These are phyloP conservation scores for Brachyhypopomus gauderio DNA, from an alignment of 2,113 vertebrate genomes.

Conservation along the genomic window DNA sequence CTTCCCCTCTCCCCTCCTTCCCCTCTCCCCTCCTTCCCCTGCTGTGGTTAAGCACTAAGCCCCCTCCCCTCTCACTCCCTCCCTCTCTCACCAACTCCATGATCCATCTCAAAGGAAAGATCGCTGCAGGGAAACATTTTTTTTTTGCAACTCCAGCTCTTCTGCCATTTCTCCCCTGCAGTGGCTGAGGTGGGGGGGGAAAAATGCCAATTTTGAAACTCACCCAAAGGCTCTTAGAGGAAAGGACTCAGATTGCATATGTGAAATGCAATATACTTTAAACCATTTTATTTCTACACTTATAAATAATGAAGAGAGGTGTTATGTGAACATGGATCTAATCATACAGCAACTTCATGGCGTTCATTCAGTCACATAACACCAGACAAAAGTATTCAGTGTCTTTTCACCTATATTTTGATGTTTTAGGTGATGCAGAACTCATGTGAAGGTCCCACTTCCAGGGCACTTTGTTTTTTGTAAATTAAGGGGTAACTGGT, in stretches of 20 bases:
- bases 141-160: conserved; percentile 64
- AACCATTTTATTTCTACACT: background rate
- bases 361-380: too few species aligned
- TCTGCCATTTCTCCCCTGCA: conserved; percentile 54
- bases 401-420: too few species aligned
- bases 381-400: too few species aligned
- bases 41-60: background rate
- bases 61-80: conserved; percentile 38
- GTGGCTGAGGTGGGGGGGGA: conserved; percentile 54
- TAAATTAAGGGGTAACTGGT: too few species aligned
- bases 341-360: too few species aligned
- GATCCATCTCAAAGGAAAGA: conserved; percentile 66
- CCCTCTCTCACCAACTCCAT: conserved; percentile 35
- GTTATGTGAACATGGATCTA: too few species aligned
- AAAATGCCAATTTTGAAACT: conserved; percentile 63
- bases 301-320: too few species aligned
- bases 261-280: background rate
- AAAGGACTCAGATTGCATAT: conserved; percentile 1
- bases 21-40: conserved; percentile 5
- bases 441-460: too few species aligned
- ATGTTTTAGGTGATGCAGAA: too few species aligned
- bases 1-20: conserved; percentile 54
- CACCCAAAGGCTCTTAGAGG: conserved; percentile 48
- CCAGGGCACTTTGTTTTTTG: too few species aligned
- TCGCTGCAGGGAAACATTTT: conserved; percentile 63